Conservation (phyloP, 1,140 invertebrate genomes). For the Parapsyche elsis region DNA sequence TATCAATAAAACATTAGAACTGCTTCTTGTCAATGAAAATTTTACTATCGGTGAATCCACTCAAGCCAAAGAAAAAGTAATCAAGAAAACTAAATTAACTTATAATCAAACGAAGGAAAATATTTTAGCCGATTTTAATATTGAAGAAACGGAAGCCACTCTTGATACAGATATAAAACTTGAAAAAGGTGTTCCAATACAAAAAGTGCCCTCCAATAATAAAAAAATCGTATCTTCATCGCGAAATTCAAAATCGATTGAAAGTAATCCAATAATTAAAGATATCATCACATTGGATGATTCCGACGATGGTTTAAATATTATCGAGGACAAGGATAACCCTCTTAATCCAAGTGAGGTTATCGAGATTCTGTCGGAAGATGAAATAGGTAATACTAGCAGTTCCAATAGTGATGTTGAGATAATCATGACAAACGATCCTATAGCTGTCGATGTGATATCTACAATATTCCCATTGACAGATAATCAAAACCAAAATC, state of each 20-base stretch:
- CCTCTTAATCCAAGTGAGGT: neutral
- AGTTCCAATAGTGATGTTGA: constrained; percentile 25
- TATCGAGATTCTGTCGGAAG: neutral
- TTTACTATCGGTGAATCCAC: no score
- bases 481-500: neutral
- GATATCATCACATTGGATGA: neutral
- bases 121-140: no score
- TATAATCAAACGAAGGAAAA: no score
- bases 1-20: no score
- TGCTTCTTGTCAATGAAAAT: no score
- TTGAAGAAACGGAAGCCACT: no score
- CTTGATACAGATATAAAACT: neutral
- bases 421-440: constrained; percentile 24
- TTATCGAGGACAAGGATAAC: neutral
- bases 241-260: no score
- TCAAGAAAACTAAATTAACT: no score
- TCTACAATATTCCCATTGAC: neutral
- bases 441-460: constrained; percentile 3
- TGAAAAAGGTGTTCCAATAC: no score
- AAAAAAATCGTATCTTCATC: no score
- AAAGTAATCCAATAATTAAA: neutral
- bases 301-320: constrained; percentile 2
- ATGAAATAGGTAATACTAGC: neutral
- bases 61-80: no score
- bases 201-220: no score